Conservation (phyloP, 2,797 vertebrate genomes). For the Hemibagrus guttatus region DNA sequence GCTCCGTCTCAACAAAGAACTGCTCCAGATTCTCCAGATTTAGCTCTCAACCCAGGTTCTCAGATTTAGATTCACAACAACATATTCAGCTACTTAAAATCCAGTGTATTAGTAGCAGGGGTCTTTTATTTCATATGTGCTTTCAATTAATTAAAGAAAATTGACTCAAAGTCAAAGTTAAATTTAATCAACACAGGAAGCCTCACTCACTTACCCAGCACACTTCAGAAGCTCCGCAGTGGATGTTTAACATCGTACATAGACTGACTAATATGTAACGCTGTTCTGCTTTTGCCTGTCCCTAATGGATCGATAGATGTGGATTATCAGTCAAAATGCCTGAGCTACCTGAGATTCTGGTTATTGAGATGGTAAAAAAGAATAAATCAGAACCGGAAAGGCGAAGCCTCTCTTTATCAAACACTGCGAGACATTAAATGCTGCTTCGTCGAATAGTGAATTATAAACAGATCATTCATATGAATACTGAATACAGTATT, state of each 20-base stretch:
- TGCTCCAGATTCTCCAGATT: background rate
- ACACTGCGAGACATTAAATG: background rate
- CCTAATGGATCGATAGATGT: slow-evolving; percentile 1
- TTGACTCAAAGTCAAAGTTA: background rate
- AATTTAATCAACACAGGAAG: background rate
- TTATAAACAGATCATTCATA: background rate
- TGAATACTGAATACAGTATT: background rate
- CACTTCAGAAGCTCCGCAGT: background rate
- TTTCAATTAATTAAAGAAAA: slow-evolving; percentile 1
- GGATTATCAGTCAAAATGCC: slow-evolving; percentile 9
- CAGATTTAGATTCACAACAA: background rate
- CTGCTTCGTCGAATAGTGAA: background rate
- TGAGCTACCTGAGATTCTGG: background rate
- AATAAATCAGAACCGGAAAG: background rate
- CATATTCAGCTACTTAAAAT: background rate
- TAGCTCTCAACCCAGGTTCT: background rate
- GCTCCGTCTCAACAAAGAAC: background rate
- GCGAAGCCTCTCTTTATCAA: background rate
- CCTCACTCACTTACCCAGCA: background rate
- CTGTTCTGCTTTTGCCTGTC: background rate
- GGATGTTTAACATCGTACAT: background rate
- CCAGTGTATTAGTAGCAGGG: background rate
- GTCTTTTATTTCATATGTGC: background rate
- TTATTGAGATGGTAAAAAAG: background rate
- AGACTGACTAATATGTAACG: background rate